Base-by-base conservation (phyloP, 2,888 invertebrate genomes). In the Lithophane socia region DNA sequence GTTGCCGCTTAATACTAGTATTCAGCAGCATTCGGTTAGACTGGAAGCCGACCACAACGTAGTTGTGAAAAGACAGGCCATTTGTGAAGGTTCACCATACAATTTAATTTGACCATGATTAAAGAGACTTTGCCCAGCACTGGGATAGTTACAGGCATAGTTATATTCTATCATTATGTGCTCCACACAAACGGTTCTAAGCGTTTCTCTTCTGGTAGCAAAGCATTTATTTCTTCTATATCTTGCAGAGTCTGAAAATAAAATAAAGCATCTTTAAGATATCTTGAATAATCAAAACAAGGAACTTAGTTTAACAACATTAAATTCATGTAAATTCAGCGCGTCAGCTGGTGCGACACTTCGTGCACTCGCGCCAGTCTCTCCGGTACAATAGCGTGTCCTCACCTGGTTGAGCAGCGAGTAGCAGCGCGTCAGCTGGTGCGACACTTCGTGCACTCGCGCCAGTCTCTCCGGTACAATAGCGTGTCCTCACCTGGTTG, bases 101-200 rank as follows among this genome's bases (percentile, higher is more conserved):
- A 1, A 24, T 65, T 44, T 44, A 44, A 65, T 65, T 9, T n/a
- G n/a, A 64, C 4, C 42, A 7, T 24, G 24, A 52, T 52, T 24
- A 24, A 24, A 58, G 24, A 58, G 60, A 4, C 2, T 29, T 60
- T 18, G 37, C 3, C 37, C 18, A 37, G 9, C 61, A 18, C 9
- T 61, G 18, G 61, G 29, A 18, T 10, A 37, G 29, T 61, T 1
- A 42, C 13, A 13, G 47, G n/a, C 12, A 29, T 29, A 29, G 29
- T 58, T n/a, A 12, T 21, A 61, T 8, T n/a, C 12, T 29, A 47
- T 63, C 58, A 63, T 56, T 87, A 98, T 18, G 98, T 98, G n/a
- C 98, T 98, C 99, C 99, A 99, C 0, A 98, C 98, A 91, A 99
- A 99, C 0, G 99, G 98, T 91, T 99, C 98, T 61, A 99, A 94